These are phyloP conservation scores for Perizoma flavofasciatum DNA, from an alignment of 2,888 invertebrate genomes.

Conservation along the genomic window DNA sequence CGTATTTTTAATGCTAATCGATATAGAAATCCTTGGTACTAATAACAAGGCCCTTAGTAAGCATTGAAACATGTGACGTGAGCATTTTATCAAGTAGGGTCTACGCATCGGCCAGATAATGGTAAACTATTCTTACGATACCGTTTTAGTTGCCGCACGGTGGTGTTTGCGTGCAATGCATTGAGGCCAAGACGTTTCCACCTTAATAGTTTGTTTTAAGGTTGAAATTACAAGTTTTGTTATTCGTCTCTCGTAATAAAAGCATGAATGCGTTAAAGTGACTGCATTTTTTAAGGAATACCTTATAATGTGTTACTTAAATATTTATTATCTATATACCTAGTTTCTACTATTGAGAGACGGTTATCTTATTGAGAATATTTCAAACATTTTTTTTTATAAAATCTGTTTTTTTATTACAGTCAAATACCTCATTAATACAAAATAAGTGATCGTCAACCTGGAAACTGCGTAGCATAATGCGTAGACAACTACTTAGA, in stretches of 20 bases:
- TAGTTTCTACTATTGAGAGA: too few relatives aligned
- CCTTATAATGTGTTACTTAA: background rate
- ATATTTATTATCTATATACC: background rate
- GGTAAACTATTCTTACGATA: constrained; percentile 78
- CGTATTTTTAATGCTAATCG: constrained; percentile 39
- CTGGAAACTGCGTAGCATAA: constrained; percentile 18
- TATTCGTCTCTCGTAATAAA: constrained; percentile 53
- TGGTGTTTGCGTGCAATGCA: constrained; percentile 58
- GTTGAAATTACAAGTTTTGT: constrained; percentile 46
- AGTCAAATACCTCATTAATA: constrained; percentile 9
- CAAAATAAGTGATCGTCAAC: constrained; percentile 8
- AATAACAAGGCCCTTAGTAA: constrained; percentile 43
- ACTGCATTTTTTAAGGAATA: constrained; percentile 72
- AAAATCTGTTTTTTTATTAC: too few relatives aligned
- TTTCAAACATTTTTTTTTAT: too few relatives aligned
- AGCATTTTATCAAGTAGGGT: constrained; percentile 67
- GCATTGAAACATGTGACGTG: constrained; percentile 59
- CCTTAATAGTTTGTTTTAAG: constrained; percentile 53
- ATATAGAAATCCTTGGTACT: constrained; percentile 41
- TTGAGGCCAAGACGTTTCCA: constrained; percentile 38
- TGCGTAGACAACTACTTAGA: constrained; percentile 27
- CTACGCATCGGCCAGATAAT: constrained; percentile 69
- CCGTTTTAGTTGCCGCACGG: constrained; percentile 68
- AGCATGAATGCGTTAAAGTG: constrained; percentile 67
- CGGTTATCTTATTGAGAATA: too few relatives aligned